Evolutionary conservation across 2,888 invertebrate species (phyloP).

Genomic region (Morinoia aosen): DNA sequence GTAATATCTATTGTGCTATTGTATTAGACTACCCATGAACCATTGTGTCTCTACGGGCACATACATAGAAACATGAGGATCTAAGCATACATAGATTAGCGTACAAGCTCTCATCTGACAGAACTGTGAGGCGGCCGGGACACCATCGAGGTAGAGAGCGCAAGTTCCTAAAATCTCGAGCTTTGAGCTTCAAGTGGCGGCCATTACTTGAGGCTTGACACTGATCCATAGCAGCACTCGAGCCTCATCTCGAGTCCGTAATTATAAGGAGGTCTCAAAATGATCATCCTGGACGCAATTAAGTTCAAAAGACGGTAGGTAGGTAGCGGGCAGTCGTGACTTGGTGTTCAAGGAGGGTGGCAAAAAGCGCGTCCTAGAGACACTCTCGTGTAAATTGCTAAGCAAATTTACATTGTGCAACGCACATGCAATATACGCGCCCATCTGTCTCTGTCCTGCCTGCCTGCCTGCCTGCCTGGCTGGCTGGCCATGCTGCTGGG

Average conservation of each 20-base stretch:
- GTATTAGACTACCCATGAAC: no score
- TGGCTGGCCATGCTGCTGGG: background rate
- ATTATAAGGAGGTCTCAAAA: conserved; percentile 35
- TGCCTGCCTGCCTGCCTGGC: background rate
- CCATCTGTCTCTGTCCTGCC: background rate
- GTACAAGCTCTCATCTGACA: no score
- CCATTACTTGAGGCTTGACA: conserved; percentile 26
- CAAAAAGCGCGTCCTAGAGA: background rate
- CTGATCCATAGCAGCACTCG: conserved; percentile 30
- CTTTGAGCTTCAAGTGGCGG: background rate
- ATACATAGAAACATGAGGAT: no score
- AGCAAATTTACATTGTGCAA: background rate
- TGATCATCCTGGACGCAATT: background rate
- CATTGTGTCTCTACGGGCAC: no score
- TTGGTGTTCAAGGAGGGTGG: background rate
- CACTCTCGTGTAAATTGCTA: background rate
- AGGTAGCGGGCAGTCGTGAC: background rate
- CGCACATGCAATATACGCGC: background rate
- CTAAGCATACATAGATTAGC: no score
- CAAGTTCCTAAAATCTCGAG: no score
- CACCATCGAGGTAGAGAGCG: no score
- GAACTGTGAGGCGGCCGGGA: no score
- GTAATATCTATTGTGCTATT: no score
- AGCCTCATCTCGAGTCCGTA: background rate
- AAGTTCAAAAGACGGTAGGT: background rate